phyloP scores from a whole-genome alignment of 2,113 vertebrate genomes.

The Tachysurus vachellii region DNA sequence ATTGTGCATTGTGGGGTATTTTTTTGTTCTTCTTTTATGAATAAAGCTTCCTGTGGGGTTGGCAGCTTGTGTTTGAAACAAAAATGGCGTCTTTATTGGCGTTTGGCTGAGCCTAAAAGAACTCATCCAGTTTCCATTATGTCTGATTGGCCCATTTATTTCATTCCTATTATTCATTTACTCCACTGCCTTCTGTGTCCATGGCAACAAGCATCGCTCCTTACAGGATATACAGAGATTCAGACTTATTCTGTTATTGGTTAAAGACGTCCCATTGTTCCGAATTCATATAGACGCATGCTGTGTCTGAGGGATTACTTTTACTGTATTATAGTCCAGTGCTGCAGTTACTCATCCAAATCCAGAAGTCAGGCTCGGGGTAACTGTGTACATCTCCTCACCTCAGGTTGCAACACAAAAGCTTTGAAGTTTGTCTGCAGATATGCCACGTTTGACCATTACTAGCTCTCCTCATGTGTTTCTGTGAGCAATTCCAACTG shows the following conservation, averaged over 20 bases:
- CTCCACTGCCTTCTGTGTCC: constrained; percentile 19
- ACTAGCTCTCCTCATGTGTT: no score
- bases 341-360: background rate
- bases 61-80: background rate
- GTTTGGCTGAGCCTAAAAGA: background rate
- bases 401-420: background rate
- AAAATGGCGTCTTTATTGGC: background rate
- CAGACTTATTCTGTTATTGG: constrained; percentile 26
- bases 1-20: background rate
- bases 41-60: background rate
- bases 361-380: background rate
- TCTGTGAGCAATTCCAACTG: no score
- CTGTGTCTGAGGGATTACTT: background rate
- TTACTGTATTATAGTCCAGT: background rate
- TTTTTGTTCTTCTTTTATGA: constrained; percentile 16
- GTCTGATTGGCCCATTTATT: constrained; percentile 33
- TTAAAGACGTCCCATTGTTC: constrained; percentile 25
- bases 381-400: background rate
- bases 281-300: background rate
- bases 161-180: constrained; percentile 42
- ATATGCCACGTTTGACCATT: no score
- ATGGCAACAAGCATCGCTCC: constrained; percentile 24
- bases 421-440: no score
- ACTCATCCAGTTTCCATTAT: constrained; percentile 2
- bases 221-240: constrained; percentile 21